Evolutionary conservation across 1,140 invertebrate genomes (phyloP).

Genomic region (Grapholita molesta): DNA sequence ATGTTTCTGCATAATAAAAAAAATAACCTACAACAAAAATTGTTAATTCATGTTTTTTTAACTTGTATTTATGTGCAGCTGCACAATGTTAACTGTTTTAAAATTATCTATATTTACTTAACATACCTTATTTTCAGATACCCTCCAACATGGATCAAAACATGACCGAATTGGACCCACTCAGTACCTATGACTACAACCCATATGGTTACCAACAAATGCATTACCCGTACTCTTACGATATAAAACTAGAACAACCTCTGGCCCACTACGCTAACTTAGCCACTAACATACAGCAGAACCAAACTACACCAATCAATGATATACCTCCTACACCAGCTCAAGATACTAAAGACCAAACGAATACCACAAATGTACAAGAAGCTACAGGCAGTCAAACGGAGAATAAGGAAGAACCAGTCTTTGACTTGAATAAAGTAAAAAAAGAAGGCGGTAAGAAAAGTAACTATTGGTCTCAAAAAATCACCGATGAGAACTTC

Average conservation of each 20-base stretch:
- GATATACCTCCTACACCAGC: neutral
- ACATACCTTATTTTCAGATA: conserved; percentile 6
- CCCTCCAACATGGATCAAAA: conserved; percentile 23
- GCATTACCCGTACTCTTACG: conserved; percentile 18
- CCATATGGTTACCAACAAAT: conserved; percentile 18
- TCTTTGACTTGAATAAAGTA: neutral
- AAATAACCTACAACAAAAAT: no score
- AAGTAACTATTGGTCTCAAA: conserved; percentile 53
- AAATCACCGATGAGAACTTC: conserved; percentile 56
- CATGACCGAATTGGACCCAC: conserved; percentile 29
- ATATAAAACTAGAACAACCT: conserved; percentile 22
- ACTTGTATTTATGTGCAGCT: no score
- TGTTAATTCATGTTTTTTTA: no score
- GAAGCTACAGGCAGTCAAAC: neutral
- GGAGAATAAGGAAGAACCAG: neutral
- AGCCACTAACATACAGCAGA: neutral
- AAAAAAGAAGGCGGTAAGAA: conserved; percentile 34
- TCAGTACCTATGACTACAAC: conserved; percentile 34
- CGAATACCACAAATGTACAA: neutral
- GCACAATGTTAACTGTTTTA: no score
- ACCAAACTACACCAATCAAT: neutral
- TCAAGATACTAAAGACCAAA: neutral
- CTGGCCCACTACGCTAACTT: neutral
- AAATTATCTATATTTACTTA: neutral
- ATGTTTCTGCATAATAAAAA: no score